A percentile compares a stretch with the other conserved stretches of the same genome.
phyloP scores from a whole-genome alignment of 1,140 invertebrate species.

The Grapholita molesta region DNA sequence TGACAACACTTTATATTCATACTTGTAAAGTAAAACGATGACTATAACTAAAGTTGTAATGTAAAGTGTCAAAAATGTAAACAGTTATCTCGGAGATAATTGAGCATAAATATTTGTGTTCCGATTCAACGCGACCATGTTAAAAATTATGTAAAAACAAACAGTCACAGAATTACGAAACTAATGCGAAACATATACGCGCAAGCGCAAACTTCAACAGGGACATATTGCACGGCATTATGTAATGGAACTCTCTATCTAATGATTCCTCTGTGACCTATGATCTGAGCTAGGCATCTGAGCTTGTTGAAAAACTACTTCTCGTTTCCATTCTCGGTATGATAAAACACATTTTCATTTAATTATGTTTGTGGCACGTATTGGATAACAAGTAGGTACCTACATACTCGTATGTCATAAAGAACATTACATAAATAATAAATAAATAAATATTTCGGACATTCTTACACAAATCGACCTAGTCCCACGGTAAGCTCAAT shows the following conservation, averaged over 20 bases:
- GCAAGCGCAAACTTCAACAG: slow-evolving; percentile 1
- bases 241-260: slow-evolving; percentile 9
- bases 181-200: slow-evolving; percentile 10
- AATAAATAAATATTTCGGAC: no score
- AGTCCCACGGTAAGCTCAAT: no score
- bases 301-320: slow-evolving; percentile 6
- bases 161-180: slow-evolving; percentile 4
- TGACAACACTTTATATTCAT: no score
- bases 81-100: no score
- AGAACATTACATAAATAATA: no score
- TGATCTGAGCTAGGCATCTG: slow-evolving; percentile 1
- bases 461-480: no score
- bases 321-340: background rate
- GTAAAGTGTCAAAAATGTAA: no score
- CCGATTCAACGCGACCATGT: background rate
- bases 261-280: slow-evolving; percentile 15
- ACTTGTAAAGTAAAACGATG: no score
- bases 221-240: background rate
- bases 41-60: no score
- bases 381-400: background rate
- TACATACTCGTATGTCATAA: no score
- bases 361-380: background rate
- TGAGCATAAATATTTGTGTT: background rate
- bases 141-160: slow-evolving; percentile 11
- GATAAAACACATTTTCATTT: background rate